Percentiles rank a stretch among this genome's conserved stretches.
phyloP scores from a whole-genome alignment of 2,888 invertebrate species.

The Metacarcinus magister region DNA sequence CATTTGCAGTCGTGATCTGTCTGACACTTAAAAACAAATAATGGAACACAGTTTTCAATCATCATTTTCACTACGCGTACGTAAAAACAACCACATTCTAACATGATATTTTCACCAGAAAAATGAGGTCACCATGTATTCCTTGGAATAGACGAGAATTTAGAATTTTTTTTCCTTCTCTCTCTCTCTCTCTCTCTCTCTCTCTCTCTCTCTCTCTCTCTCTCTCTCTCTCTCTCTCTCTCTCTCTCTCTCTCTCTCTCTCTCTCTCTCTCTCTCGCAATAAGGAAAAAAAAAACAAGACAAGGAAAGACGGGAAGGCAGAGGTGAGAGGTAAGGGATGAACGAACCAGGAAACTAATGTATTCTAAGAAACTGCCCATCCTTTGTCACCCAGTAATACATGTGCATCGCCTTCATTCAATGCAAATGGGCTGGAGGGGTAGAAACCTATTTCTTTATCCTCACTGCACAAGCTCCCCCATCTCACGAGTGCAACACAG shows the following conservation, averaged over 20 bases:
- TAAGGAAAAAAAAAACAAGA: not conserved
- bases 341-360: not conserved
- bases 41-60: no score
- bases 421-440: not conserved
- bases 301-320: not conserved
- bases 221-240: conserved; percentile 33
- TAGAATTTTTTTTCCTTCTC: not conserved
- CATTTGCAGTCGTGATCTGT: no score
- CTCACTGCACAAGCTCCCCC: not conserved
- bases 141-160: not conserved
- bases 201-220: conserved; percentile 33
- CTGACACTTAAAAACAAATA: no score
- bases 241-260: not conserved
- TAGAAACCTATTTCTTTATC: not conserved
- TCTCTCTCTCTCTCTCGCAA: not conserved
- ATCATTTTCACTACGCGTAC: no score
- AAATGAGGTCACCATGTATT: not conserved
- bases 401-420: not conserved
- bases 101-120: not conserved
- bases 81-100: no score
- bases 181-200: conserved; percentile 33
- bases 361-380: not conserved
- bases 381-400: not conserved
- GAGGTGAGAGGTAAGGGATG: not conserved
- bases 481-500: not conserved